Percentiles rank a stretch among this genome's conserved stretches.
Conservation (phyloP, 2,888 invertebrate genomes). For the Cheilosia soror region DNA sequence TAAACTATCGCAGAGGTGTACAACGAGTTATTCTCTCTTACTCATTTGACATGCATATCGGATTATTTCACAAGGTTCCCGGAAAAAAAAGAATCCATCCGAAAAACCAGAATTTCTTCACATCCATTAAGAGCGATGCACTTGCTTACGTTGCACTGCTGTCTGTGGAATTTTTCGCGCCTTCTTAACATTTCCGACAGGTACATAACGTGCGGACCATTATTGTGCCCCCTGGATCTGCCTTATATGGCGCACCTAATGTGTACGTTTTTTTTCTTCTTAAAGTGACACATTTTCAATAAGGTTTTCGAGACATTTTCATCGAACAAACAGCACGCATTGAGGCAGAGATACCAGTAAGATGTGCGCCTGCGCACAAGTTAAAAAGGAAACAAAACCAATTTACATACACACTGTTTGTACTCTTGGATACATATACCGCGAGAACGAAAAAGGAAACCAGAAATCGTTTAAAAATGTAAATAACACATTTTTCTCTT, state of each 20-base stretch:
- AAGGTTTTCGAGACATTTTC: slow-evolving; percentile 35
- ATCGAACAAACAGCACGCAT: slow-evolving; percentile 20
- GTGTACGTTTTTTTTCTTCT: slow-evolving; percentile 13
- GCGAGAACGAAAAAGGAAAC: slow-evolving; percentile 20
- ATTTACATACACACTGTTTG: slow-evolving; percentile 50
- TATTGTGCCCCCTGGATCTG: slow-evolving; percentile 16
- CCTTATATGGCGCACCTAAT: slow-evolving; percentile 41
- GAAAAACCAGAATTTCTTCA: slow-evolving; percentile 24
- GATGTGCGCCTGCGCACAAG: slow-evolving; percentile 26
- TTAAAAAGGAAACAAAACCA: slow-evolving; percentile 35
- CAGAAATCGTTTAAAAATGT: slow-evolving; percentile 53
- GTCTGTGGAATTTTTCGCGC: slow-evolving; percentile 58
- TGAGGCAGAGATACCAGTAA: neutral
- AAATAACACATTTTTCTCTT: slow-evolving; percentile 42
- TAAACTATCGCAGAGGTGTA: slow-evolving; percentile 25
- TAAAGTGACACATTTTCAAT: slow-evolving; percentile 67
- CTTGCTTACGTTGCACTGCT: neutral
- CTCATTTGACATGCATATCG: slow-evolving; percentile 24
- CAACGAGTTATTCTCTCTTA: neutral
- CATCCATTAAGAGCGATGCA: slow-evolving; percentile 10
- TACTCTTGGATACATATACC: neutral
- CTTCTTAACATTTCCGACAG: slow-evolving; percentile 61
- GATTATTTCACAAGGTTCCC: slow-evolving; percentile 47
- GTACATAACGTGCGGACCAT: slow-evolving; percentile 11
- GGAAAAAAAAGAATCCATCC: slow-evolving; percentile 15